Conservation (phyloP, 2,113 vertebrate species). For the Rhinichthys klamathensis region DNA sequence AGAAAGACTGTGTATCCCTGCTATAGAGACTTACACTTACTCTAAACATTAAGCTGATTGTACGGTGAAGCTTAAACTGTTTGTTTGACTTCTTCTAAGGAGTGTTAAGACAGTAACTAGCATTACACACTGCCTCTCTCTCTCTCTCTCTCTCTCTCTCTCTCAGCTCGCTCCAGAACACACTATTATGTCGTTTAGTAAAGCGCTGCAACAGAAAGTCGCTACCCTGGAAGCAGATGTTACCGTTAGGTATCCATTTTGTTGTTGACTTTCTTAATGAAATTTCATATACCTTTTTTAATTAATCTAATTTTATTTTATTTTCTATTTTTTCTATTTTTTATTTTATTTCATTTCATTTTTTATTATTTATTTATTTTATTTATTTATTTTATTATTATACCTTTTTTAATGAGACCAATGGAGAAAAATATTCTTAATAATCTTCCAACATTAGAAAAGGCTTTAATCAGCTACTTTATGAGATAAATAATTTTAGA, state of each 20-base stretch:
- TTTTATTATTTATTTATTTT: background rate
- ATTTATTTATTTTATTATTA: background rate
- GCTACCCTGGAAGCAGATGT: conserved; percentile 89
- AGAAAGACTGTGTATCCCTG: background rate
- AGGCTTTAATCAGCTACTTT: too few species aligned
- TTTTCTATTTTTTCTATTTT: background rate
- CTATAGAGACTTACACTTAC: background rate
- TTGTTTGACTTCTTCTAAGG: background rate
- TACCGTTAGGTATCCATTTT: conserved; percentile 80
- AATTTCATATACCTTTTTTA: background rate
- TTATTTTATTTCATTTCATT: background rate
- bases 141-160: conserved; percentile 15
- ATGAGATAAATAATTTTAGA: too few species aligned
- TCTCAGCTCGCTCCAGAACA: conserved; percentile 92
- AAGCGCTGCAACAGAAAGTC: conserved; percentile 86
- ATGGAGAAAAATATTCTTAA: too few species aligned
- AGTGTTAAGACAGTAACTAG: background rate
- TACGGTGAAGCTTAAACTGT: background rate
- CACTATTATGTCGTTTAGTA: conserved; percentile 93
- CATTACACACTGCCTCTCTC: background rate
- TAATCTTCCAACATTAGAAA: too few species aligned
- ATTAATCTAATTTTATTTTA: background rate
- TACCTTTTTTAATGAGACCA: background rate
- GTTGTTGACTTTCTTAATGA: background rate
- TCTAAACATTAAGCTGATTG: conserved; percentile 4